A percentile compares a stretch with the other conserved stretches of the same genome.
phyloP scores from a whole-genome alignment of 2,113 vertebrate species.

The Cyphomyrus plagiostoma region DNA sequence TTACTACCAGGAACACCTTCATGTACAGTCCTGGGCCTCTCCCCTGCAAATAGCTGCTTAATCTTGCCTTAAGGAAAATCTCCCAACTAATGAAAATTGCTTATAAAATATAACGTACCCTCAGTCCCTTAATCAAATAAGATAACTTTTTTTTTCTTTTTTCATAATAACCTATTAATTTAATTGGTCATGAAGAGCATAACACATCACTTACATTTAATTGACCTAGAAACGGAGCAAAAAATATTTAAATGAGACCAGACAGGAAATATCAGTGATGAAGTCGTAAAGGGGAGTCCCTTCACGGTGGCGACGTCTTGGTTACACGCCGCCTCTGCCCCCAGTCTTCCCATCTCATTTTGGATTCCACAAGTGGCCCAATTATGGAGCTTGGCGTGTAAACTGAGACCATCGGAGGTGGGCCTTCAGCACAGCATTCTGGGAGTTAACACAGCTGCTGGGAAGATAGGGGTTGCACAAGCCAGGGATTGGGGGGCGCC shows the following conservation, averaged over 20 bases:
- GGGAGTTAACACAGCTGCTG: conserved; percentile 65
- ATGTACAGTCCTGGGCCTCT: conserved; percentile 74
- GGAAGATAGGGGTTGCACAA: conserved; percentile 51
- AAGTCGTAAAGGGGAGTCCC: conserved; percentile 72
- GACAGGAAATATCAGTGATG: conserved; percentile 75
- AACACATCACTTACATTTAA: conserved; percentile 98
- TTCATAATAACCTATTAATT: conserved; percentile 98
- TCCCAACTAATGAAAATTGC: conserved; percentile 95
- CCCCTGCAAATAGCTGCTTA: conserved; percentile 83
- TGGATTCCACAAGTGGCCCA: conserved; percentile 67
- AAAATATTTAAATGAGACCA: conserved; percentile 87
- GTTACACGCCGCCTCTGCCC: conserved; percentile 35
- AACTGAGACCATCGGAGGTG: conserved; percentile 67
- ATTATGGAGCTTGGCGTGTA: conserved; percentile 68
- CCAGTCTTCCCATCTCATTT: conserved; percentile 45
- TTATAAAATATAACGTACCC: conserved; percentile 98
- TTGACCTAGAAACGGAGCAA: conserved; percentile 94
- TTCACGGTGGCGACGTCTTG: conserved; percentile 56
- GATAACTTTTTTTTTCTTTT: conserved; percentile 76
- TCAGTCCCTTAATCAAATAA: conserved; percentile 97
- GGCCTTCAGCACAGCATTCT: conserved; percentile 50
- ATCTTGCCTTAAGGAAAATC: conserved; percentile 95
- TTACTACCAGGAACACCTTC: conserved; percentile 85
- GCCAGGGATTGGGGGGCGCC: conserved; percentile 44
- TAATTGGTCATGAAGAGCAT: conserved; percentile 98